phyloP scores from a whole-genome alignment of 1,140 invertebrate species.

The Ptiloglossa arizonensis region DNA sequence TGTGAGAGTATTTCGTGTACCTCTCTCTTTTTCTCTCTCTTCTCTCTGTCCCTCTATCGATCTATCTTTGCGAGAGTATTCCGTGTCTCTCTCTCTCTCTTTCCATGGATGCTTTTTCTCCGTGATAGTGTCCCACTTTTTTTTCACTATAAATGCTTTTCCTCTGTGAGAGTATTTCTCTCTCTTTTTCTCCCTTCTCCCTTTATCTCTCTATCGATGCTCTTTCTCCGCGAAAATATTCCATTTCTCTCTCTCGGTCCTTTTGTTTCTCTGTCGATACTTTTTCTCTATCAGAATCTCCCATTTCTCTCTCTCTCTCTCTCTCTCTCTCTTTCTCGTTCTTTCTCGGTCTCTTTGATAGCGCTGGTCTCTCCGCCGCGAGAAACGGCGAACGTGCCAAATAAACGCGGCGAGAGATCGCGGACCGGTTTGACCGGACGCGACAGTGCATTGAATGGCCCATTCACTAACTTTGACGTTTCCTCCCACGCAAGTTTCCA shows the following conservation, averaged over 20 bases:
- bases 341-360: background rate
- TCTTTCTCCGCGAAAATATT: constrained; percentile 18
- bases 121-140: no score
- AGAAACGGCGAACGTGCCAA: constrained; percentile 51
- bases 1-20: no score
- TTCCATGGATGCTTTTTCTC: constrained; percentile 33
- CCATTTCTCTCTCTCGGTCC: background rate
- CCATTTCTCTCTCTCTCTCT: background rate
- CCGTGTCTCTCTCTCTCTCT: constrained; percentile 13
- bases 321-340: background rate
- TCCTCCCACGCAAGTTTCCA: constrained; percentile 74
- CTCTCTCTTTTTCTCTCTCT: no score
- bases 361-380: background rate
- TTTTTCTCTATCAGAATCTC: constrained; percentile 12
- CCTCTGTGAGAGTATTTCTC: no score
- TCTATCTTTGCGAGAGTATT: no score
- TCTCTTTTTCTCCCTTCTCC: background rate
- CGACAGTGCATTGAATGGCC: constrained; percentile 70
- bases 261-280: constrained; percentile 32
- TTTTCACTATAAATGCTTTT: no score
- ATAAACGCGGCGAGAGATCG: constrained; percentile 67
- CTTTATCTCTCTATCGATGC: constrained; percentile 35
- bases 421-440: constrained; percentile 72
- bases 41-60: no score
- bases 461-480: constrained; percentile 76